Conservation (phyloP, 2,797 vertebrate genomes). For the Lutjanus campechanus region DNA sequence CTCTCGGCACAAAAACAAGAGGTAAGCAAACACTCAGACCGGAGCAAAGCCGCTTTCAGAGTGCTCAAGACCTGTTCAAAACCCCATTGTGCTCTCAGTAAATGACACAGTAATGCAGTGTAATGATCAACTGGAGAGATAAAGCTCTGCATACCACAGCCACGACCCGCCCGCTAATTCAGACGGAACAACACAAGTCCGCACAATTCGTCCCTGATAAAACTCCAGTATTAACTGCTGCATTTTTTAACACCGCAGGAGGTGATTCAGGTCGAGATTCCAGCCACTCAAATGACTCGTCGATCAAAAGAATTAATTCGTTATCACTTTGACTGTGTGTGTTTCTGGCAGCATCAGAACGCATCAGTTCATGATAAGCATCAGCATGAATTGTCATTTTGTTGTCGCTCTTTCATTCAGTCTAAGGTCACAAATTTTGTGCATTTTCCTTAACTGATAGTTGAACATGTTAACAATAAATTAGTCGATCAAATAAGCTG, state of each 20-base stretch:
- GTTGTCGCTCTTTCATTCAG: not conserved
- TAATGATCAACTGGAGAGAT: conserved; percentile 45
- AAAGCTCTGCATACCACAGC: conserved; percentile 52
- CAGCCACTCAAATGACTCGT: not conserved
- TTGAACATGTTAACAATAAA: too few relatives aligned
- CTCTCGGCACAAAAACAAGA: conserved; percentile 37
- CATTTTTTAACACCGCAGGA: not conserved
- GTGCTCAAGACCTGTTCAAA: conserved; percentile 35
- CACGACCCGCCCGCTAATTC: conserved; percentile 22
- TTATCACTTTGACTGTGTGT: not conserved
- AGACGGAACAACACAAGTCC: not conserved
- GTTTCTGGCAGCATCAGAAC: not conserved
- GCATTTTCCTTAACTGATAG: too few relatives aligned
- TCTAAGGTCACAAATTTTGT: too few relatives aligned
- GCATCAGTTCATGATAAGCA: not conserved
- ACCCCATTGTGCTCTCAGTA: conserved; percentile 35
- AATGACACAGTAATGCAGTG: conserved; percentile 36
- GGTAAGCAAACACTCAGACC: conserved; percentile 45
- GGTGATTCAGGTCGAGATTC: not conserved
- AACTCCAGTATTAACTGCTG: not conserved
- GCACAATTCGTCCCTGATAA: not conserved
- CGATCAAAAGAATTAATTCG: not conserved
- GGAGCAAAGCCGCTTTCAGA: conserved; percentile 28
- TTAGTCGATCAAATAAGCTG: too few relatives aligned
- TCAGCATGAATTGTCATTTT: not conserved